Evolutionary conservation across 2,797 vertebrate genomes (phyloP), one percentile per base, ranked within the genome.

Genomic region (Danio albolineatus): DNA sequence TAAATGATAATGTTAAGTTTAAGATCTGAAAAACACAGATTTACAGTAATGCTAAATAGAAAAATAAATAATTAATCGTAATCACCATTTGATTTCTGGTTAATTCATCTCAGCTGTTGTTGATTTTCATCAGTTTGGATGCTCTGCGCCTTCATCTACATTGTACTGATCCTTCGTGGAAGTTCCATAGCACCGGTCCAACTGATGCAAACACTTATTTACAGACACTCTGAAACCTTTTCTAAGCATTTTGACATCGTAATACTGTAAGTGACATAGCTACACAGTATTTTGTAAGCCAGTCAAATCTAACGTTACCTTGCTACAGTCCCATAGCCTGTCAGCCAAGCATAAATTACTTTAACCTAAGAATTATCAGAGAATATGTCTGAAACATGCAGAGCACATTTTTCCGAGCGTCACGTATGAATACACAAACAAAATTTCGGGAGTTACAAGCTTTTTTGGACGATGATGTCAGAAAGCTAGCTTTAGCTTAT

Each of bases 21-120:
- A 10, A 44, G 10, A n/a, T 21, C 16, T 12, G 44, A 8, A 39
- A 13, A 8, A 46, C 46, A 38, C 43, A 7, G 6, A 66, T 48
- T 28, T n/a, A 43, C 3, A 71, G 12, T 28, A 2, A 70, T n/a
- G n/a, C 0, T 61, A 17, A 62, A 43, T 3, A 51, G 60, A 19
- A 2, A 38, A 4, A n/a, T n/a, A n/a, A n/a, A n/a, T n/a, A n/a
- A n/a, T 8, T 41, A 49, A 21, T 9, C 36, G 21, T 71, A 70
- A 57, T 87, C 83, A 88, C 87, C 87, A 87, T 88, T 84, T 84
- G 87, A 80, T 71, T 80, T 46, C 17, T 75, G 61, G 73, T 78
- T 76, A 62, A 84, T 85, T 88, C 83, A 83, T 76, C 81, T 73
- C 28, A 56, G 73, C 60, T 53, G 62, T 44, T 83, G 60, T 60